A percentile compares a stretch with the other conserved stretches of the same genome.
Conservation (phyloP, 1,140 invertebrate species). For the Zaprionus vittiger region DNA sequence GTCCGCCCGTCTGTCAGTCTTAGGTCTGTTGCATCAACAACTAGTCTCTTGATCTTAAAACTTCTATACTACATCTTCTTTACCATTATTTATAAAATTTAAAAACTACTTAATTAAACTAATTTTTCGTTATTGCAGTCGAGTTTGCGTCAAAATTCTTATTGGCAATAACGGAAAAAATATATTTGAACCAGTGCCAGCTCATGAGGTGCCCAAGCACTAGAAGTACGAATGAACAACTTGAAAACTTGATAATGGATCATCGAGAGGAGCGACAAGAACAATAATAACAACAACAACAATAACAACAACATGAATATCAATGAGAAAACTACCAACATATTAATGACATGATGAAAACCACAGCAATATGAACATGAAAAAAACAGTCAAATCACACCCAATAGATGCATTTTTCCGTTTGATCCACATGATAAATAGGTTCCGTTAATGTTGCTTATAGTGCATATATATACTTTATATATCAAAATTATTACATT, state of each 20-base stretch:
- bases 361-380: background rate
- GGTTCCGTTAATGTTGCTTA: too few species aligned
- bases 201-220: slow-evolving; percentile 5
- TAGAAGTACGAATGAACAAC: background rate
- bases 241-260: background rate
- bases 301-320: background rate
- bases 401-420: background rate
- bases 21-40: too few species aligned
- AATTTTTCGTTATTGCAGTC: slow-evolving; percentile 12
- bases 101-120: too few species aligned
- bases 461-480: too few species aligned
- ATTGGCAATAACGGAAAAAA: slow-evolving; percentile 47
- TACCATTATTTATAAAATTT: too few species aligned
- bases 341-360: too few species aligned
- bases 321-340: too few species aligned
- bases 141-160: slow-evolving; percentile 42
- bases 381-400: background rate
- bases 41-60: too few species aligned
- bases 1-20: too few species aligned
- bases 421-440: background rate
- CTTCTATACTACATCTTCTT: too few species aligned
- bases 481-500: slow-evolving; percentile 4
- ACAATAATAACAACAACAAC: background rate
- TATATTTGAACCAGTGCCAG: slow-evolving; percentile 52
- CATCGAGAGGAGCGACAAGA: background rate